A percentile compares a stretch with the other conserved stretches of the same genome.
Evolutionary conservation across 2,797 vertebrate species (phyloP).

Genomic region (Orestias chungarensis): DNA sequence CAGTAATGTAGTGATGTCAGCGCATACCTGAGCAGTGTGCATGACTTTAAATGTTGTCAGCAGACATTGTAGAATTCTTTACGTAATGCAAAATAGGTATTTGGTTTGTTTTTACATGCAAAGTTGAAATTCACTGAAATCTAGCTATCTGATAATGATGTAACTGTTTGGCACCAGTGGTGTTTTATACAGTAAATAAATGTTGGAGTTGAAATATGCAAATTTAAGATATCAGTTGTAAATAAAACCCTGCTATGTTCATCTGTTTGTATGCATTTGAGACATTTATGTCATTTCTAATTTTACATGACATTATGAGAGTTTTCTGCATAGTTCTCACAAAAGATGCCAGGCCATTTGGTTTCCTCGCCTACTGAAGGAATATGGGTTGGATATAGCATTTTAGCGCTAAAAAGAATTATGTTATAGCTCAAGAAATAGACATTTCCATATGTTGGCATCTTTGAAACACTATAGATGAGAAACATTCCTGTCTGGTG

Average conservation of each 20-base stretch:
- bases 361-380: too few relatives aligned
- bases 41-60: not conserved
- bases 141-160: not conserved
- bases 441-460: not conserved
- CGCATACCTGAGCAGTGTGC: conserved; percentile 5
- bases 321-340: too few relatives aligned
- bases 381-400: too few relatives aligned
- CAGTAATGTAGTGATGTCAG: conserved; percentile 13
- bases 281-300: not conserved
- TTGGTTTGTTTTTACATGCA: conserved; percentile 1
- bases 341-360: too few relatives aligned
- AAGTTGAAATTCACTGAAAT: conserved; percentile 6
- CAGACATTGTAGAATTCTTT: not conserved
- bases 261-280: not conserved
- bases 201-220: not conserved
- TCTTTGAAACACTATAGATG: not conserved
- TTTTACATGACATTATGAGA: not conserved
- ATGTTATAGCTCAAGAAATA: too few relatives aligned
- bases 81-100: conserved; percentile 20
- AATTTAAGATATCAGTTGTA: not conserved
- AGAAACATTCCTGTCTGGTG: not conserved
- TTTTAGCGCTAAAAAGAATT: too few relatives aligned
- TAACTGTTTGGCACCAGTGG: not conserved
- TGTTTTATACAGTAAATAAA: not conserved
- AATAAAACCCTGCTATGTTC: not conserved